A percentile compares a stretch with the other conserved stretches of the same genome.
Evolutionary conservation across 92 coral and sea anemone genomes (phyloP).

Genomic region (Anthopleura xanthogrammica): DNA sequence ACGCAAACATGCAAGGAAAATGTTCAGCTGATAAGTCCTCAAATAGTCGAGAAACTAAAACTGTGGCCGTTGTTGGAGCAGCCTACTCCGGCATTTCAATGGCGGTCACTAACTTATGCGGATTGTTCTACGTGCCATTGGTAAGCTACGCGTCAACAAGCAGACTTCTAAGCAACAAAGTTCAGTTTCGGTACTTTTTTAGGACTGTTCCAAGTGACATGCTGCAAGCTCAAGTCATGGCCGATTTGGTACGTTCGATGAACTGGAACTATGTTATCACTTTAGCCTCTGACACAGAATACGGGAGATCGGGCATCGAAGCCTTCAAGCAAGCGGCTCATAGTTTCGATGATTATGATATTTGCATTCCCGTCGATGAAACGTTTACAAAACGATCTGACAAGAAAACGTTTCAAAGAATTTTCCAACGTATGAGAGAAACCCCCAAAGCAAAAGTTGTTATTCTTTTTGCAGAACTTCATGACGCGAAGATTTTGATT

Average conservation of each 20-base stretch:
- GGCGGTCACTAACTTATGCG: conserved; percentile 87
- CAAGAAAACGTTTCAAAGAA: conserved; percentile 53
- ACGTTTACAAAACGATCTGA: conserved; percentile 75
- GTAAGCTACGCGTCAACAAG: conserved; percentile 88
- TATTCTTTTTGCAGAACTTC: conserved; percentile 77
- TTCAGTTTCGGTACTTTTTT: conserved; percentile 72
- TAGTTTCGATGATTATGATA: conserved; percentile 57
- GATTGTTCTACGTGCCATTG: conserved; percentile 74
- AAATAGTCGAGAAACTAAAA: conserved; percentile 32
- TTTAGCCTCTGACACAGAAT: conserved; percentile 82
- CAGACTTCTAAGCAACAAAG: conserved; percentile 68
- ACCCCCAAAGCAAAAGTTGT: conserved; percentile 74
- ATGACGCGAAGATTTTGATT: conserved; percentile 71
- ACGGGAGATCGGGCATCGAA: conserved; percentile 88
- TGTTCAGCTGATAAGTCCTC: conserved; percentile 40
- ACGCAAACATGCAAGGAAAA: conserved; percentile 52
- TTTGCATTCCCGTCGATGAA: conserved; percentile 83
- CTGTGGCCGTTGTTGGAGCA: conserved; percentile 83
- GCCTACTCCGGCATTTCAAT: conserved; percentile 85
- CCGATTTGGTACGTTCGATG: conserved; percentile 75
- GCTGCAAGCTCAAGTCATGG: conserved; percentile 85
- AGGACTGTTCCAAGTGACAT: conserved; percentile 84
- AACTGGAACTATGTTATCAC: conserved; percentile 83
- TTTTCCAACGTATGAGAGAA: conserved; percentile 55
- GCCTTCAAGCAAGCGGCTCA: conserved; percentile 73